Percentiles rank a stretch among this genome's conserved stretches.
Conservation (phyloP, 2,888 invertebrate genomes). For the Panorpa germanica region DNA sequence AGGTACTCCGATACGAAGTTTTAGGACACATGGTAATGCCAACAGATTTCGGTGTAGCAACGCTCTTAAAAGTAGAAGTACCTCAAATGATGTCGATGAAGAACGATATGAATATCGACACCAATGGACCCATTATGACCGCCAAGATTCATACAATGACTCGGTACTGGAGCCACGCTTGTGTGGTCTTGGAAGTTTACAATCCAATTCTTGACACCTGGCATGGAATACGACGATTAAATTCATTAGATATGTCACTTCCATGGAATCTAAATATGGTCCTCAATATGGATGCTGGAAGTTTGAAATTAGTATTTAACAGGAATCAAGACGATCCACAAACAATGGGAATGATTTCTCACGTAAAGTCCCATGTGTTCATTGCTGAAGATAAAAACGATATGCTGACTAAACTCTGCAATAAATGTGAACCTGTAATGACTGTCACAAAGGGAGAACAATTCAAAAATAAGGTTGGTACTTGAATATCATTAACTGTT, state of each 20-base stretch:
- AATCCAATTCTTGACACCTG: slow-evolving; percentile 24
- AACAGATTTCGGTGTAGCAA: slow-evolving; percentile 24
- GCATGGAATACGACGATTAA: slow-evolving; percentile 22
- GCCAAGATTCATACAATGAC: slow-evolving; percentile 17
- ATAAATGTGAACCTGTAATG: slow-evolving; percentile 17
- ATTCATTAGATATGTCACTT: slow-evolving; percentile 17
- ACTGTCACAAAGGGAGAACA: slow-evolving; percentile 18
- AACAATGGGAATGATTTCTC: slow-evolving; percentile 19
- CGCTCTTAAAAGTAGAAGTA: slow-evolving; percentile 17
- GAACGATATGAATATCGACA: slow-evolving; percentile 15
- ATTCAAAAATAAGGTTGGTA: slow-evolving; percentile 16
- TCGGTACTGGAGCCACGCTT: slow-evolving; percentile 19
- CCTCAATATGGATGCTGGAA: slow-evolving; percentile 16
- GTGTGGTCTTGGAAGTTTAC: slow-evolving; percentile 21
- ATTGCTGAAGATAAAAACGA: slow-evolving; percentile 17
- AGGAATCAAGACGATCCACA: slow-evolving; percentile 16
- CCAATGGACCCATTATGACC: too few species aligned
- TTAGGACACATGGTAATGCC: slow-evolving; percentile 16
- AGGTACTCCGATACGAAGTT: too few species aligned
- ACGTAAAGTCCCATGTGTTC: slow-evolving; percentile 19
- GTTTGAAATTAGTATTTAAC: slow-evolving; percentile 18
- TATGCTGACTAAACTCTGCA: slow-evolving; percentile 17
- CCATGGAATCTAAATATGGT: slow-evolving; percentile 17
- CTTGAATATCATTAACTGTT: slow-evolving; percentile 2
- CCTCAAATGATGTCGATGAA: slow-evolving; percentile 17